Evolutionary conservation across 2,888 invertebrate species (phyloP), one percentile per base, ranked within the genome.

Genomic region (Pollenia amentaria): DNA sequence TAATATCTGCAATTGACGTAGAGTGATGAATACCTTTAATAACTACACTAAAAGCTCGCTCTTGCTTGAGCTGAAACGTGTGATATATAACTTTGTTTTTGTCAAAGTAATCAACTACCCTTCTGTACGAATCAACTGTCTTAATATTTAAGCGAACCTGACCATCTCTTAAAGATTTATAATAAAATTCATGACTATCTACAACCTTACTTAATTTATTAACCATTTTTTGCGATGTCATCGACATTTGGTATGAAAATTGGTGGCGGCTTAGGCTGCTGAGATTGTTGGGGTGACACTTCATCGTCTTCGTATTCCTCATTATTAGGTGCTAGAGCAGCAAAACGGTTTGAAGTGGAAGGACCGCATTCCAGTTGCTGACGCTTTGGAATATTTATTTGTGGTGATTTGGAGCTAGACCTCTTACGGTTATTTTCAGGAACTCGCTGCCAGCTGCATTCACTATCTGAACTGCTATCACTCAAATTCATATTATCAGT

Each of bases 41-140:
- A 29, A 29, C 29, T 29, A 29, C 29, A 29, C 38, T 51, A 38
- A 11, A 53, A 2, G 55, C 12, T 51, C 70, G 10, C n/a, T 55
- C 51, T 29, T 70, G 42, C n/a, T 70, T 70, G 2, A 70, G 14
- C 38, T 70, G 53, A 14, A 40, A 70, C 1, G 51, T 70, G n/a
- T 70, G 70, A 29, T 38, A 70, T 8, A 18, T 46, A 10, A 44
- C 29, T 14, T 67, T 46, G 21, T 67, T 51, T 12, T 46, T 46
- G 9, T 67, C 14, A 18, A 40, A 16, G 29, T 40, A 16, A 8
- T n/a, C 38, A 9, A 64, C 14, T 8, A 18, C 3, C 1, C 14
- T 44, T 46, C 46, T 14, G 29, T 46, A 67, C 11, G 21, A 29
- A 14, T 67, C 14, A 3, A 67, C n/a, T 14, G 12, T 29, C 29